Evolutionary conservation across 2,113 vertebrate genomes (phyloP), one percentile per base, ranked within the genome.

Genomic region (Aspiorhynchus laticeps): DNA sequence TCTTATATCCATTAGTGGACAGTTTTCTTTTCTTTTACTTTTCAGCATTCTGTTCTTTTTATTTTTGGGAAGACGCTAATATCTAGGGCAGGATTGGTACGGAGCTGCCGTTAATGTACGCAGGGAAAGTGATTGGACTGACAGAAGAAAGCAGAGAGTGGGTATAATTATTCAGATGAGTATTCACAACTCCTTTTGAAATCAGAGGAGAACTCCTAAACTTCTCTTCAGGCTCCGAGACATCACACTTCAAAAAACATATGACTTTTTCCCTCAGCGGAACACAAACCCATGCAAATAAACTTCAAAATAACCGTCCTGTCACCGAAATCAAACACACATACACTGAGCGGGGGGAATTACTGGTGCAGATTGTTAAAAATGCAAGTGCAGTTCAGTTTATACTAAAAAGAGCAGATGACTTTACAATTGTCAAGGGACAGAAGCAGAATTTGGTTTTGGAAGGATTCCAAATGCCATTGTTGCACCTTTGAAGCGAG

Each of bases 301-400:
- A 93, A 92, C 92, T 91, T 93, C 87, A 93, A 92, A 90, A 80
- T 90, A 91, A 69, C 88, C 85, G 90, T 77, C 74, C 85, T 87
- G 88, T 88, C 84, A 87, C 87, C 86, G 48, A 48, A 36, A 76
- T 88, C 83, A 80, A 15, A 83, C 80, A 61, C 87, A 78, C 80
- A 82, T 36, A 59, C 77, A 28, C 17, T 24, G 3, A 10, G 38
- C 26, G 19, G 41, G 8, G n/a, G 1, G 28, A 28, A 82, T 67
- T 12, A 31, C 17, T 1, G 17, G 15, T 48, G 53, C 28, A 59
- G 19, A 53, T 31, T 14, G 21, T 48, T 26, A 73, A 53, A 78
- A 33, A 79, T 46, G 26, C 11, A 76, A 65, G 38, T n/a, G 26
- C 8, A 0, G 8, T 38, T 24, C 24, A 48, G 41, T 48, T 15